A percentile compares a stretch with the other conserved stretches of the same genome.
Evolutionary conservation across 2,113 vertebrate species (phyloP).

Genomic region (Eulemur rufifrons): DNA sequence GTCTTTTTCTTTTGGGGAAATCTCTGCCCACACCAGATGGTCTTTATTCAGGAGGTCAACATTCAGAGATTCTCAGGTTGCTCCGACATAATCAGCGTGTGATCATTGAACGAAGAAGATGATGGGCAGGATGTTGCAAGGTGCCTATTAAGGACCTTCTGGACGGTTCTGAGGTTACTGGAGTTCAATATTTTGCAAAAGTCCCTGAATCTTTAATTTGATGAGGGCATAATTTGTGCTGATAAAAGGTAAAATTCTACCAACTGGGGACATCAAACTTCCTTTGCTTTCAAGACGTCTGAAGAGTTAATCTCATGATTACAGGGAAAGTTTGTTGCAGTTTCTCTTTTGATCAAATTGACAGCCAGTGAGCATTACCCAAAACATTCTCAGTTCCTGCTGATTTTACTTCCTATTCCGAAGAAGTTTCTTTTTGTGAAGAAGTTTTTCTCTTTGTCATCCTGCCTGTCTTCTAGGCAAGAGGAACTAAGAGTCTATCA

Average conservation of each 20-base stretch:
- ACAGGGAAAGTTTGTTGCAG: neutral
- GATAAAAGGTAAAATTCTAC: slow-evolving; percentile 34
- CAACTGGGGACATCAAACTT: slow-evolving; percentile 18
- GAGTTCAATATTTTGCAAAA: slow-evolving; percentile 56
- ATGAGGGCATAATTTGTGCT: slow-evolving; percentile 27
- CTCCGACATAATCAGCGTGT: neutral
- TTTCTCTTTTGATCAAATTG: slow-evolving; percentile 46
- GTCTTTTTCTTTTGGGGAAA: slow-evolving; percentile 40
- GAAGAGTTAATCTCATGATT: neutral
- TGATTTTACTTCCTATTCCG: neutral
- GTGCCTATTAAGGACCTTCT: slow-evolving; percentile 20
- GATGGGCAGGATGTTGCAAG: neutral
- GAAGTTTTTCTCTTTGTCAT: slow-evolving; percentile 19
- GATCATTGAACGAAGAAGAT: slow-evolving; percentile 32
- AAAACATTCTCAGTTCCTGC: neutral
- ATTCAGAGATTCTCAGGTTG: neutral
- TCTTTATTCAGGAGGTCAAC: slow-evolving; percentile 63
- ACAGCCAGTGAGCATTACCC: neutral
- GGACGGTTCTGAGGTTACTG: neutral
- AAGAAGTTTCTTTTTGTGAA: slow-evolving; percentile 12
- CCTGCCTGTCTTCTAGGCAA: slow-evolving; percentile 23
- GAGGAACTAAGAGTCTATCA: neutral
- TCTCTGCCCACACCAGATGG: slow-evolving; percentile 65
- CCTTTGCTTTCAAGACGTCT: neutral
- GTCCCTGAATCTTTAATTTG: slow-evolving; percentile 62